A percentile compares a stretch with the other conserved stretches of the same genome.
Evolutionary conservation across 2,113 vertebrate species (phyloP).

Genomic region (Miniopterus natalensis): DNA sequence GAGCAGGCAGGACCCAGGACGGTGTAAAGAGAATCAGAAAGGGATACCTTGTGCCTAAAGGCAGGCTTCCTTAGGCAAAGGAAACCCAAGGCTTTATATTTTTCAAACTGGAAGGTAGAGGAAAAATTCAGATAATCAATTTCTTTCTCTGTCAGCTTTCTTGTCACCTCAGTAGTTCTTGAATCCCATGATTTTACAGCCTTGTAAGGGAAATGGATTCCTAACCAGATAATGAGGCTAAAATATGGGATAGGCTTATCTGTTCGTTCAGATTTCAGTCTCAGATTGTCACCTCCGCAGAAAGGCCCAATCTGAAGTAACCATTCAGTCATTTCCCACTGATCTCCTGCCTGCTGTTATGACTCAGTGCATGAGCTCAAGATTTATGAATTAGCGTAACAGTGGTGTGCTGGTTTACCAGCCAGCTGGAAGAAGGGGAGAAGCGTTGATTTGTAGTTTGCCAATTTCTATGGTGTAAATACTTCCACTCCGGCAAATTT

Average conservation of each 20-base stretch:
- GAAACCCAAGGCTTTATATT: not conserved
- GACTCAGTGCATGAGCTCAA: not conserved
- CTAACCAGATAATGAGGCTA: not conserved
- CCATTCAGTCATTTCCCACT: not conserved
- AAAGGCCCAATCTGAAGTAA: not conserved
- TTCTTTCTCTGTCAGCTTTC: not conserved
- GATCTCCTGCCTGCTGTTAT: not conserved
- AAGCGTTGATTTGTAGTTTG: not conserved
- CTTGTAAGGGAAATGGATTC: not conserved
- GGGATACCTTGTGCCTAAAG: not conserved
- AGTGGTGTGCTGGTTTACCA: not conserved
- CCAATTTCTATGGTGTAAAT: not conserved
- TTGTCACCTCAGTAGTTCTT: not conserved
- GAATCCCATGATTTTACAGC: not conserved
- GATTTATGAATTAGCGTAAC: not conserved
- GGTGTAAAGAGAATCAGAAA: not conserved
- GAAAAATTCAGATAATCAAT: not conserved
- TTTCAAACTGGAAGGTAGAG: not conserved
- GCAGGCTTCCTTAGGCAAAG: not conserved
- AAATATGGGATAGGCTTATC: not conserved
- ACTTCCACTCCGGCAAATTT: not conserved
- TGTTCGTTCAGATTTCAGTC: not conserved
- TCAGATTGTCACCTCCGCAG: not conserved
- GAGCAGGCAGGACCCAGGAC: not conserved
- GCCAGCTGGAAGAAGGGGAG: not conserved